Evolutionary conservation across 2,113 vertebrate species (phyloP), one percentile per base, ranked within the genome.

Genomic region (Zosterops borbonicus): DNA sequence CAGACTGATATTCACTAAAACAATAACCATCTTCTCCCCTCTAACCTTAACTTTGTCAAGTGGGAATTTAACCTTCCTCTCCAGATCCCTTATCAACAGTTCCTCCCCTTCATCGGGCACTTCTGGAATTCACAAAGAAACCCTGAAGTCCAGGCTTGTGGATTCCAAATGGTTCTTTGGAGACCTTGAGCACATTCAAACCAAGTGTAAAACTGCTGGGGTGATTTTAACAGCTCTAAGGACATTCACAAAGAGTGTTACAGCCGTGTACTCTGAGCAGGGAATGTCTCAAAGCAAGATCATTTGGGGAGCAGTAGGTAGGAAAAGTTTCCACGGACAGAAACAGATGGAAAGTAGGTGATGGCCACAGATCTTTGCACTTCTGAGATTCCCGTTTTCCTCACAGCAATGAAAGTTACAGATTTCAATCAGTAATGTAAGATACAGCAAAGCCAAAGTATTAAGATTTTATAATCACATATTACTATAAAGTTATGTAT

Each of bases 401-500:
- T 70, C 78, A 49, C 0, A 0, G 41, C 11, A 79, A 56, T 16
- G 33, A 1, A 46, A 71, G 11, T 24, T 20, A 78, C 20, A 71
- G 11, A 25, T 78, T 75, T 67, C 31, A 85, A 27, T 27, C 55
- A 59, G 20, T 15, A 63, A 68, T 2, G 1, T 21, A 71, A 78
- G 44, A 80, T 12, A 53, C 9, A 37, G 25, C 13, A 22, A 93
- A 77, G 50, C 15, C 19, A 31, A 78, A 58, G 11, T 25, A 5
- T 18, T 35, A 41, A 25, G 12, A 23, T 9, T 55, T 69, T 22
- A 35, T 19, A 83, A 42, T 33, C 4, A 20, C 22, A 8, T 70
- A 47, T 50, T 9, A 12, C 23, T 37, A 20, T 4, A 6, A 35
- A 47, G 0, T 11, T 12, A 22, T 0, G 0, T 12, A 23, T 44